A percentile compares a stretch with the other conserved stretches of the same genome.
phyloP scores from a whole-genome alignment of 2,113 vertebrate genomes.

The Anhinga rufa region DNA sequence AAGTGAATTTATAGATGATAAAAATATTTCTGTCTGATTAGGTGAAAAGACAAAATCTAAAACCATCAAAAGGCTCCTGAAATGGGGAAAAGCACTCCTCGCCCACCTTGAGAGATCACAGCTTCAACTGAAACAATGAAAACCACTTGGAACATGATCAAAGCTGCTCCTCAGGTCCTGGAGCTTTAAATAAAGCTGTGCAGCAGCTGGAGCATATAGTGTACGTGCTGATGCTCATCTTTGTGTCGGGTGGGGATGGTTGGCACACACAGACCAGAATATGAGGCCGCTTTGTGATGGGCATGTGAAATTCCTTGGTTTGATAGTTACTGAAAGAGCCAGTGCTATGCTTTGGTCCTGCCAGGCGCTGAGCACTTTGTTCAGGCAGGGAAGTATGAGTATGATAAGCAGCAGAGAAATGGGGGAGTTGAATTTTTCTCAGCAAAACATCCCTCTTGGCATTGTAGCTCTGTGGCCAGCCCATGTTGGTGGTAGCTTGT shows the following conservation, averaged over 20 bases:
- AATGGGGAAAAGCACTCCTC: neutral
- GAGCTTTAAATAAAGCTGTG: neutral
- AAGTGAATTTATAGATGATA: neutral
- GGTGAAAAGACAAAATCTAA: neutral
- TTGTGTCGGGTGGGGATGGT: neutral
- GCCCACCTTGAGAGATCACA: neutral
- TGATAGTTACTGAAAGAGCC: neutral
- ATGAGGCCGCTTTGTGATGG: neutral
- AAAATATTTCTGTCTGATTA: neutral
- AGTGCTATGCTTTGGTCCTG: neutral
- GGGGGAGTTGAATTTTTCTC: neutral
- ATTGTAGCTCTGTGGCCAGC: neutral
- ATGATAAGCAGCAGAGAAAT: neutral
- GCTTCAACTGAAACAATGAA: neutral
- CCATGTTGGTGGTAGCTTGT: rapidly evolving
- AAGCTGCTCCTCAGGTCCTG: neutral
- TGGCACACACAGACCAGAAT: neutral
- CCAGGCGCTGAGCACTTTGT: neutral
- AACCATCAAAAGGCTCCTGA: neutral
- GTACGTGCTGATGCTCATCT: neutral
- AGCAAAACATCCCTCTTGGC: neutral
- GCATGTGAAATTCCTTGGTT: neutral
- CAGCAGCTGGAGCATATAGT: neutral
- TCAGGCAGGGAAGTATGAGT: neutral
- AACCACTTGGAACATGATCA: neutral